phyloP scores from a whole-genome alignment of 1,140 invertebrate species.

The Drosophila lini region DNA sequence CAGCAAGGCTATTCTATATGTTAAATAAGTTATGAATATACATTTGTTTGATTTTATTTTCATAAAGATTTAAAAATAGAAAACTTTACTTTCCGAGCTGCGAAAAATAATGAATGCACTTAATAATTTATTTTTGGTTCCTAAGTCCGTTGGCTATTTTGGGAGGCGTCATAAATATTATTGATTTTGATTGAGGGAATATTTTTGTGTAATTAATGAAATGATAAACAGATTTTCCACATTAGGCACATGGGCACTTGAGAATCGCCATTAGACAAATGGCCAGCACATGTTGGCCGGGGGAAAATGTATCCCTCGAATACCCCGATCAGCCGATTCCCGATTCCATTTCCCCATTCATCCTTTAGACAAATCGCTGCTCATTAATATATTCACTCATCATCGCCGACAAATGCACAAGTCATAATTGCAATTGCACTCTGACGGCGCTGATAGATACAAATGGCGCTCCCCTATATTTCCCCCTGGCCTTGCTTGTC shows the following conservation, averaged over 20 bases:
- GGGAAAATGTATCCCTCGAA: background rate
- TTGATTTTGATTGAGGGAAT: conserved; percentile 43
- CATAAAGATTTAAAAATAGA: background rate
- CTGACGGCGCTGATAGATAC: conserved; percentile 72
- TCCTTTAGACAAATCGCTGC: conserved; percentile 72
- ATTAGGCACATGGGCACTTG: conserved; percentile 56
- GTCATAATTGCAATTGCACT: conserved; percentile 77
- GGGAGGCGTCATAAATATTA: conserved; percentile 26
- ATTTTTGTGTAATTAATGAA: conserved; percentile 66
- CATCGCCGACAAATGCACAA: conserved; percentile 69
- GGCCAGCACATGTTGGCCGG: conserved; percentile 38
- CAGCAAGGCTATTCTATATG: too few relatives aligned
- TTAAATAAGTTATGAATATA: background rate
- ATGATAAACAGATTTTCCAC: conserved; percentile 66
- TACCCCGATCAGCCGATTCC: background rate
- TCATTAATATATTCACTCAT: conserved; percentile 83
- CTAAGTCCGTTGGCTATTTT: conserved; percentile 14
- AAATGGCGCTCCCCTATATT: conserved; percentile 48
- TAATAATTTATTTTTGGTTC: conserved; percentile 7
- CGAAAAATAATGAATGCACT: background rate
- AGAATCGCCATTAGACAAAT: conserved; percentile 67
- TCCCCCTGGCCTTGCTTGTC: conserved; percentile 10
- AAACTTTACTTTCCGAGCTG: background rate
- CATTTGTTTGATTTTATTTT: background rate
- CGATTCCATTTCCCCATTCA: conserved; percentile 3